These are phyloP conservation scores for Pomatostomus ruficeps DNA, from an alignment of 2,113 vertebrate genomes.

Conservation along the genomic window DNA sequence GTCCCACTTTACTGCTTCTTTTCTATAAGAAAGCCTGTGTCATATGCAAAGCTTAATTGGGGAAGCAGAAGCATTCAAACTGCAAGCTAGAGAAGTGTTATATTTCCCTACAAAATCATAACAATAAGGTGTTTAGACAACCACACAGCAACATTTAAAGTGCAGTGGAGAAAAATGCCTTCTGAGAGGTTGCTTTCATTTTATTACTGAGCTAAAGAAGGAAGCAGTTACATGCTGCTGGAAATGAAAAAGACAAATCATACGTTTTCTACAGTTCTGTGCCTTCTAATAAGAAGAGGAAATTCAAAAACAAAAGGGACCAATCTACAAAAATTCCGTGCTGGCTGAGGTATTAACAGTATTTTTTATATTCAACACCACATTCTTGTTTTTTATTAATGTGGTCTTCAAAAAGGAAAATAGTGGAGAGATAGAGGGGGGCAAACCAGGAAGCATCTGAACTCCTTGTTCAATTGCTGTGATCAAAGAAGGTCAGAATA, in stretches of 20 bases:
- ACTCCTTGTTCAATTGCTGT: neutral
- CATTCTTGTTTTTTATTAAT: constrained; percentile 22
- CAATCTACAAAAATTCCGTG: neutral
- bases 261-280: neutral
- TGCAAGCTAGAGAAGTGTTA: neutral
- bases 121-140: neutral
- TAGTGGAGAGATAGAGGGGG: neutral
- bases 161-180: neutral
- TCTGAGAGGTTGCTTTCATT: neutral
- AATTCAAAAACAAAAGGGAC: neutral
- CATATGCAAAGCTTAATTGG: neutral
- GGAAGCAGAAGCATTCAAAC: neutral
- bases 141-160: neutral
- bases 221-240: neutral
- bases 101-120: neutral
- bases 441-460: neutral
- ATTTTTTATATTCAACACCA: neutral
- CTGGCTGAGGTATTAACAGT: neutral
- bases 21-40: neutral
- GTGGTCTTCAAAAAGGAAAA: neutral
- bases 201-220: neutral
- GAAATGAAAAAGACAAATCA: neutral
- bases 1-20: neutral
- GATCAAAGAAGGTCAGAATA: constrained; percentile 33
- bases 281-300: neutral